Conservation (phyloP, 2,113 vertebrate species). For the Limanda limanda region DNA sequence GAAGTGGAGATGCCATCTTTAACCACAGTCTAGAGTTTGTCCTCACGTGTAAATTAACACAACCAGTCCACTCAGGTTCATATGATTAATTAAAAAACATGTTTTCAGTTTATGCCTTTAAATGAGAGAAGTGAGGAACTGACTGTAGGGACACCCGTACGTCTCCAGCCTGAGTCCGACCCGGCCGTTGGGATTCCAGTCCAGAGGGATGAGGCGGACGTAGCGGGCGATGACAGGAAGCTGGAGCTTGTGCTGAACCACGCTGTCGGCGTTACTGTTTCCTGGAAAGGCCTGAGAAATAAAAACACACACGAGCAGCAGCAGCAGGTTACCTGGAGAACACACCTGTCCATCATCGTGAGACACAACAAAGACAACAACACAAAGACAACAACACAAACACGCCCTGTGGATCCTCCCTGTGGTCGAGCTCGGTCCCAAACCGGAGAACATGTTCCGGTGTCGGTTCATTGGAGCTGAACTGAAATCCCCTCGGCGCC, state of each 20-base stretch:
- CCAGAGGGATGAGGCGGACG: constrained; percentile 61
- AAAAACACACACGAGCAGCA: neutral
- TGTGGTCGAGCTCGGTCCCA: neutral
- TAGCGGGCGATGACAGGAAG: constrained; percentile 57
- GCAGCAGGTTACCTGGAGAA: neutral
- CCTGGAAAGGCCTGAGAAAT: constrained; percentile 60
- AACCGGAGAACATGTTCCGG: constrained; percentile 9
- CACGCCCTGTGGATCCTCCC: constrained; percentile 2
- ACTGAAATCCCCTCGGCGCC: constrained; percentile 16
- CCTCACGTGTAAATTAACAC: too few relatives aligned
- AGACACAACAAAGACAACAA: neutral
- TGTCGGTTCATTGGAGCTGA: constrained; percentile 14
- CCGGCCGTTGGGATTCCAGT: constrained; percentile 68
- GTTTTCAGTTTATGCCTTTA: too few relatives aligned
- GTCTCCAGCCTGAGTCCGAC: constrained; percentile 73
- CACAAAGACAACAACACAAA: too few relatives aligned
- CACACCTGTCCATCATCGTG: neutral
- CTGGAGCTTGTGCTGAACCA: constrained; percentile 70
- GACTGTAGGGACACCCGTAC: constrained; percentile 70
- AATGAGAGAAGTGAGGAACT: constrained; percentile 21
- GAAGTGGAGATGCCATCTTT: too few relatives aligned
- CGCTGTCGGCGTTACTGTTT: constrained; percentile 72
- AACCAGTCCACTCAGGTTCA: neutral
- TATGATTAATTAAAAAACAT: neutral
- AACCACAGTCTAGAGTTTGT: too few relatives aligned